These are phyloP conservation scores for Tupaia tana DNA, from an alignment of 2,113 vertebrate genomes.

Conservation along the genomic window DNA sequence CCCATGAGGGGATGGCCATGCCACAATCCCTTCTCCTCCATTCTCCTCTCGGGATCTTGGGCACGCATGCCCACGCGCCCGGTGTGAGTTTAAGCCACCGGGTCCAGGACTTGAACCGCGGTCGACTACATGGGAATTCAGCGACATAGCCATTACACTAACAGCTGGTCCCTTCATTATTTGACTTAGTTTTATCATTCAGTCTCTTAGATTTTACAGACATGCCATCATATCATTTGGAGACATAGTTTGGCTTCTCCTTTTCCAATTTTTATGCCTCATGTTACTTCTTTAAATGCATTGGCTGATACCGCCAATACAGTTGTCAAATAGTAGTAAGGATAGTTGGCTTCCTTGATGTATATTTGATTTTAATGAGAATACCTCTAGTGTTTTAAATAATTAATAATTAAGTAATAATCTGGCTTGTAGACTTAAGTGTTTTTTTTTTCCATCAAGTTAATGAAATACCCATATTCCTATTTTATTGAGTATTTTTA, in stretches of 20 bases:
- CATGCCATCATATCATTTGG: background rate
- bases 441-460: slow-evolving; percentile 10
- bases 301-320: background rate
- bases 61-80: no score
- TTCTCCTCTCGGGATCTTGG: no score
- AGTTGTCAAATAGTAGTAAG: background rate
- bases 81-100: no score
- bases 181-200: background rate
- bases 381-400: background rate
- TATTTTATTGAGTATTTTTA: background rate
- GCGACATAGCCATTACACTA: no score
- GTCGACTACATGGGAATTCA: no score
- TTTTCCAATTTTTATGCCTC: background rate
- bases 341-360: background rate
- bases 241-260: background rate
- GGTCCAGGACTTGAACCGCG: no score
- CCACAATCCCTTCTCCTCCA: no score
- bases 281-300: background rate
- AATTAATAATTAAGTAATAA: background rate
- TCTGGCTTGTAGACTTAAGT: background rate
- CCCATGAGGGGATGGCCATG: no score
- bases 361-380: background rate
- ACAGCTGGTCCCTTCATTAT: background rate
- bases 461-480: background rate
- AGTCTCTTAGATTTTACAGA: background rate